Evolutionary conservation across 1,140 invertebrate species (phyloP).

Genomic region (Rhyzopertha dominica): DNA sequence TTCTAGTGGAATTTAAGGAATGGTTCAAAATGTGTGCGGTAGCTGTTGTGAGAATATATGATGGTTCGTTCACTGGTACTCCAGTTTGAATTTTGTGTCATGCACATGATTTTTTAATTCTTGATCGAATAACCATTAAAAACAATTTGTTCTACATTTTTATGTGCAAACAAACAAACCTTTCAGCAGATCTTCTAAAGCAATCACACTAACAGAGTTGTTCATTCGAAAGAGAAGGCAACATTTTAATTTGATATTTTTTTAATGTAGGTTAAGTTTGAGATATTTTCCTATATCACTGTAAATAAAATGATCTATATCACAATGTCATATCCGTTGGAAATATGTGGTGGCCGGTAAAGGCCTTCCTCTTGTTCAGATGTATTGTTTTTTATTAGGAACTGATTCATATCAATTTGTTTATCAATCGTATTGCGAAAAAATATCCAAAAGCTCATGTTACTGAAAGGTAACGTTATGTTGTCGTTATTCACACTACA

Average conservation of each 20-base stretch:
- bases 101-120: conserved; percentile 3
- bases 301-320: conserved; percentile 24
- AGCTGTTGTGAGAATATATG: too few relatives aligned
- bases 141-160: not conserved
- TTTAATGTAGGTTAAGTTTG: conserved; percentile 13
- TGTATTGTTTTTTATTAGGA: conserved; percentile 33
- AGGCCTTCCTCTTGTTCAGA: conserved; percentile 12
- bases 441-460: conserved; percentile 26
- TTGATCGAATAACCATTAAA: not conserved
- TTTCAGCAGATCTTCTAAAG: conserved; percentile 2
- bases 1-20: too few relatives aligned
- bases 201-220: conserved; percentile 1
- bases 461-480: too few relatives aligned
- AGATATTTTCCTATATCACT: conserved; percentile 14
- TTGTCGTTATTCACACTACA: too few relatives aligned
- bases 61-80: too few relatives aligned
- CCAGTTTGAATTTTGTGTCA: too few relatives aligned
- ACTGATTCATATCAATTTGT: conserved; percentile 45
- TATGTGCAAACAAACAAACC: not conserved
- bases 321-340: conserved; percentile 29
- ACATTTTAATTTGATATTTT: conserved; percentile 12
- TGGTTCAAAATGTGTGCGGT: too few relatives aligned
- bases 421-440: conserved; percentile 39
- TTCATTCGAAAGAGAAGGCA: conserved; percentile 9
- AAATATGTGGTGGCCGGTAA: conserved; percentile 10